Conservation (phyloP, 1,140 invertebrate species). For the Latrodectus geometricus region DNA sequence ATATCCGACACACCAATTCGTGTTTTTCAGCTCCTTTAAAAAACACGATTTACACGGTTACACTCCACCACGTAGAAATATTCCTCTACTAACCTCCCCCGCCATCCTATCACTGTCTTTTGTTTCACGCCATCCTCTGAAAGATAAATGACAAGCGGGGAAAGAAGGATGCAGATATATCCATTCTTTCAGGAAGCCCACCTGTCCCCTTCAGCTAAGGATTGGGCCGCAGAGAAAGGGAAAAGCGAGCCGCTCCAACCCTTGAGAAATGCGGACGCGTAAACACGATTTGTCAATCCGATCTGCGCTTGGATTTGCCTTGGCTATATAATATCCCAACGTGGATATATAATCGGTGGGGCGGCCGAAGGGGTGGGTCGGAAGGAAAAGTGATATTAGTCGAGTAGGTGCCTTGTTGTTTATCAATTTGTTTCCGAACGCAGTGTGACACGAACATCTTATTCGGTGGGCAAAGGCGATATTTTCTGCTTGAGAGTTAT, state of each 20-base stretch:
- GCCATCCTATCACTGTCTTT: slow-evolving; percentile 37
- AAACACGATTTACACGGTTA: too few species aligned
- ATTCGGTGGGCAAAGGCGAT: too few species aligned
- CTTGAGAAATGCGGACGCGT: slow-evolving; percentile 55
- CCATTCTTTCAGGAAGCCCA: slow-evolving; percentile 28
- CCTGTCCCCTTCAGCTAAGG: slow-evolving; percentile 54
- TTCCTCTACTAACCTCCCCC: slow-evolving; percentile 5
- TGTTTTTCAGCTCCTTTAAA: too few species aligned
- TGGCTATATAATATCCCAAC: slow-evolving; percentile 38
- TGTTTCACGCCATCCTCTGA: slow-evolving; percentile 36
- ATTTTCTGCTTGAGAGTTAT: too few species aligned
- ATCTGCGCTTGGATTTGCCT: slow-evolving; percentile 39
- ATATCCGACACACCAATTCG: too few species aligned
- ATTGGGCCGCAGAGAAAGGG: background rate
- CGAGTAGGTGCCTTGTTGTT: background rate
- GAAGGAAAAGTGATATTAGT: slow-evolving; percentile 12
- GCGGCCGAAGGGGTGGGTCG: too few species aligned
- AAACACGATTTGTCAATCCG: slow-evolving; percentile 58
- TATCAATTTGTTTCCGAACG: too few species aligned
- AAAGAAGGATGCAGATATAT: slow-evolving; percentile 50
- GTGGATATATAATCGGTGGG: background rate
- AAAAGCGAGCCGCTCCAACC: background rate
- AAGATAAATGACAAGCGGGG: slow-evolving; percentile 46
- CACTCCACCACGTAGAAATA: too few species aligned
- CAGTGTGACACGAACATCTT: too few species aligned